Percentiles rank a stretch among this genome's conserved stretches.
Evolutionary conservation across 2,113 vertebrate species (phyloP).

Genomic region (Nibea coibor): DNA sequence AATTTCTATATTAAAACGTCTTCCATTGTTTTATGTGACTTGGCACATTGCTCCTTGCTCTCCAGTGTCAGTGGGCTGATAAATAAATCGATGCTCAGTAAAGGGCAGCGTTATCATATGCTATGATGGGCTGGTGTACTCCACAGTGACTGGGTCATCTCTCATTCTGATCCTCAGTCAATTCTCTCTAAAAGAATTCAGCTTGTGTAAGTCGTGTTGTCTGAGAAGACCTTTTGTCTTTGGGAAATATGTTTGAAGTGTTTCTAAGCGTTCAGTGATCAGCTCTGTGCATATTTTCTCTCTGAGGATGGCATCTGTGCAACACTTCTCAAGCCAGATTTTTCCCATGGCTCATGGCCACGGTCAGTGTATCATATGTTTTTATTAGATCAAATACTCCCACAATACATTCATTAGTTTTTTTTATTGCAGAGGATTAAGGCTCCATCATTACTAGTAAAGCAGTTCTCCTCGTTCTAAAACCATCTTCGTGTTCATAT

Average conservation of each 20-base stretch:
- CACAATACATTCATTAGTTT: neutral
- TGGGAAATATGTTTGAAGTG: too few species aligned
- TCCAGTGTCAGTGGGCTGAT: slow-evolving; percentile 71
- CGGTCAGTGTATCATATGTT: neutral
- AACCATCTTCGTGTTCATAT: neutral
- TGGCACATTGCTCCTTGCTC: slow-evolving; percentile 70
- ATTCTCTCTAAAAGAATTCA: neutral
- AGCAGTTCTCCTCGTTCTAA: neutral
- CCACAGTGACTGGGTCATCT: slow-evolving; percentile 19
- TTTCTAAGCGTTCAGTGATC: too few species aligned
- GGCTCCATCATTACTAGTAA: neutral
- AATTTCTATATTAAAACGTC: slow-evolving; percentile 84
- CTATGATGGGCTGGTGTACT: slow-evolving; percentile 49
- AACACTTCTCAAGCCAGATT: too few species aligned
- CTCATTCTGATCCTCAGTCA: neutral
- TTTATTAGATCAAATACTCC: neutral
- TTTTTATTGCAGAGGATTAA: neutral
- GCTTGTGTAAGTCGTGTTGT: neutral
- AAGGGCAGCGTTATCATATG: slow-evolving; percentile 73
- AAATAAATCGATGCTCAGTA: slow-evolving; percentile 77
- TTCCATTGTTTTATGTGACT: slow-evolving; percentile 78
- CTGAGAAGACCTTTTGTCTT: neutral
- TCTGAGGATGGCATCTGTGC: too few species aligned
- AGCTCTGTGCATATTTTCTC: too few species aligned
- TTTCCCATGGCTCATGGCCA: neutral